A percentile compares a stretch with the other conserved stretches of the same genome.
These are phyloP conservation scores for Nematopogon swammerdamellus DNA, from an alignment of 2,888 invertebrate species.

Conservation along the genomic window DNA sequence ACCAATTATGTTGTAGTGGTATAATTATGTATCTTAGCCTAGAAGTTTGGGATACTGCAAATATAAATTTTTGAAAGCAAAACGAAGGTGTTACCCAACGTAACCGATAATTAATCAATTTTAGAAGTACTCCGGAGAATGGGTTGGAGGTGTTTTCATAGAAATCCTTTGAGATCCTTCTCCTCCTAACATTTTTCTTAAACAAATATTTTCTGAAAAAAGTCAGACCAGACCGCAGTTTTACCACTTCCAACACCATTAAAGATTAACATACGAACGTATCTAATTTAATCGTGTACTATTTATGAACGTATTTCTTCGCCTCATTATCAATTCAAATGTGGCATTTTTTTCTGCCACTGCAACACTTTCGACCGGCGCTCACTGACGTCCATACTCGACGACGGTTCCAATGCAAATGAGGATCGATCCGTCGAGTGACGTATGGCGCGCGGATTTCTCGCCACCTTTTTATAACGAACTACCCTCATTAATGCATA, in stretches of 20 bases:
- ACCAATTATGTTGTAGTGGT: too few relatives aligned
- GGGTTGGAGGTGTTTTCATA: slow-evolving; percentile 3
- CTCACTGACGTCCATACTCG: slow-evolving; percentile 38
- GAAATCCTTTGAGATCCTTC: too few relatives aligned
- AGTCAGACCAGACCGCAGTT: not conserved
- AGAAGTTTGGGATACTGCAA: too few relatives aligned
- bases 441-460: slow-evolving; percentile 46
- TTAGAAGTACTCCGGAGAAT: slow-evolving; percentile 14
- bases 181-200: too few relatives aligned
- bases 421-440: slow-evolving; percentile 46
- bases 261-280: not conserved
- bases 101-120: too few relatives aligned
- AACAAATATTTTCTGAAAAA: too few relatives aligned
- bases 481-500: slow-evolving; percentile 44
- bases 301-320: slow-evolving; percentile 48
- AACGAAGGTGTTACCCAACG: too few relatives aligned
- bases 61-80: too few relatives aligned
- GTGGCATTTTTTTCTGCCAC: slow-evolving; percentile 34
- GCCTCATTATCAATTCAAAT: slow-evolving; percentile 49
- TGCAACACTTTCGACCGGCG: slow-evolving; percentile 48
- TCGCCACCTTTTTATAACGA: slow-evolving; percentile 50
- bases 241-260: not conserved
- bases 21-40: too few relatives aligned
- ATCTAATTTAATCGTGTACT: slow-evolving; percentile 3
- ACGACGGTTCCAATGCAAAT: slow-evolving; percentile 47